Base-by-base conservation (phyloP, 1,140 invertebrate genomes). In the Druon quercuslanigerum region DNA sequence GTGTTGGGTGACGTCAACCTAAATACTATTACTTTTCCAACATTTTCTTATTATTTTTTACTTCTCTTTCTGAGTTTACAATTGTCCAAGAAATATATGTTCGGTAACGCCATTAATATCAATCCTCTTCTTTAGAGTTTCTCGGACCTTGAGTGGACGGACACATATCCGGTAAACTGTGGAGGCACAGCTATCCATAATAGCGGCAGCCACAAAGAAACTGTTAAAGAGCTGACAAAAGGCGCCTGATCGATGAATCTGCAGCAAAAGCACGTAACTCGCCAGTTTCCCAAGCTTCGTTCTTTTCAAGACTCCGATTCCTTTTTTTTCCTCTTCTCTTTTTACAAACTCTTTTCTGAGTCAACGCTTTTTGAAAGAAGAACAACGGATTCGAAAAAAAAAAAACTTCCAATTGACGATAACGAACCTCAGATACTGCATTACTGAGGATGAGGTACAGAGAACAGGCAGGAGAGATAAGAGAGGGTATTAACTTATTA, bases 161-260 rank as follows among this genome's bases (percentile, higher is more conserved):
- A 66, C 60, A 66, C 25, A 66, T 66, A 66, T 66, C 57, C 57
- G 12, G 19, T 3, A 57, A 8, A 46, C 40, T 46, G 5, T 12
- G 25, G 56, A 57, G 56, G 56, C 56, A 66, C 20, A 25, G 13
- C 60, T 46, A 66, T 66, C 60, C 60, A 66, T 66, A 66, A 66
- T 66, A 66, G 25, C 33, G 25, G 60, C 46, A 16, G 25, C 60
- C 33, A 66, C 60, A 66, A 66, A 66, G 60, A 66, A 66, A 66
- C 60, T 66, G 60, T 66, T 66, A 66, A 66, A 66, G 60, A 66
- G 60, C 60, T 66, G 20, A 66, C 60, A 66, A 66, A 25, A 66
- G 60, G 33, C 33, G 4, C 7, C 20, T 66, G 60, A 66, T 66
- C 60, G 60, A 66, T 66, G 60, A 66, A 66, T 66, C 60, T 66